Base-by-base conservation (phyloP, 30 jellyfish, hydroid and myxozoan species). In the Pelagia noctiluca region DNA sequence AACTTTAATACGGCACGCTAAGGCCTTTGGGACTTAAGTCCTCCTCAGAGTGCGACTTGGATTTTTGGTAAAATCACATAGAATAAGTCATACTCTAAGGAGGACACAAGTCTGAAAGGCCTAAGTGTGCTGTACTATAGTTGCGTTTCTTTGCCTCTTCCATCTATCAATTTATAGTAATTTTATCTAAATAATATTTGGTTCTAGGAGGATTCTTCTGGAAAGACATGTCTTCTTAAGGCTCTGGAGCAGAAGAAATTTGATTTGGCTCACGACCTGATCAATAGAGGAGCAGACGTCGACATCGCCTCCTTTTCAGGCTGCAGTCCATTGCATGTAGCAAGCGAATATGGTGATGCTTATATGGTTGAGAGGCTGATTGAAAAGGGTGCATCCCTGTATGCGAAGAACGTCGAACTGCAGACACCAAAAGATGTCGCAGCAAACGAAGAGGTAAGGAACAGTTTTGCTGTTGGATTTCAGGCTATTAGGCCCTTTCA, bases 391-490 rank as follows among this genome's bases (percentile, higher is more conserved):
- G 85, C 92, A 3, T 53, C 73, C 3, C 36, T 82, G 52, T 35
- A 71, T 35, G 80, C 92, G 0, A 82, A 70, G 63, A 82, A 75
- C 25, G 83, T 64, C 21, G 92, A 82, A 26, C 57, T 37, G 10
- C 80, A 82, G 62, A 82, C 77, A 35, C 79, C 82, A 21, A 82
- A 82, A 36, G 92, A 82, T 33, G 77, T 82, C 33, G 86, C 92
- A 50, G 47, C 71, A n/a, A 50, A 3, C 12, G 74, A 82, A 2
- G 91, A 81, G 91, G 91, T 81, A 67, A 3, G 34, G 16, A 11
- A 5, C 25, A 63, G 4, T 23, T 4, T 23, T 2, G 0, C 47
- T 2, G 76, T 23, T 63, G 5, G 7, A 10, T 19, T 10, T 34
- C n/a, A 63, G 8, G 3, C 26, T 5, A 11, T 3, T 10, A 63